Base-by-base conservation (phyloP, 2,113 vertebrate genomes). In the Rana temporaria region DNA sequence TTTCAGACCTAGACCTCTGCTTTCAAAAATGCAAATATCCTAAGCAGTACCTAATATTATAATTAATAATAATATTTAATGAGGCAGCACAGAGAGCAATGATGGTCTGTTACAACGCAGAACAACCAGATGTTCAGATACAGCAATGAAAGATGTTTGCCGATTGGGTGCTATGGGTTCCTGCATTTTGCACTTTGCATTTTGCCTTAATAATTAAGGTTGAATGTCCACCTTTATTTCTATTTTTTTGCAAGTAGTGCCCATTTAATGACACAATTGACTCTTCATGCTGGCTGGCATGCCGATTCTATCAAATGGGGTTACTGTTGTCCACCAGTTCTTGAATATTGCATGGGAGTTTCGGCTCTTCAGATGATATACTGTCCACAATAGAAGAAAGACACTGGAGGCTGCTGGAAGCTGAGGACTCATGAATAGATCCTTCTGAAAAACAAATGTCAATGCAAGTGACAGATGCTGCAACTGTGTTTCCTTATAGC, bases 351-450 rank as follows among this genome's bases (percentile, higher is more conserved):
- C 87, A 84, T 83, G 90, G 85, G 6, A 89, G 86, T 74, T 94
- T 97, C 84, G 87, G 89, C 22, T 98, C 95, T 38, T 96, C 95
- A 0, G 90, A 96, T 83, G 95, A 96, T 89, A 99, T 99, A 86
- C 98, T 99, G 94, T 98, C 94, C 88, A 99, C 98, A 68, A 99
- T 99, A 24, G 98, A 99, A 17, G 97, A 99, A 30, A 99, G 95
- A 17, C 95, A 95, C 26, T 96, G 95, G 17, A 99, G 97, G 87
- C 98, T 99, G 88, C 95, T 96, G 66, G 97, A 95, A 3, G 92
- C 96, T 0, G 96, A 94, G 0, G 96, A 93, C 84, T 97, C 96
- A 0, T 89, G 78, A 84, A 52, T 84, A 76, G 92, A 88, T 90
- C 89, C 89, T 90, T 90, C 93, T 94, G 85, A 48, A 80, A 42